Evolutionary conservation across 2,888 invertebrate species (phyloP), one percentile per base, ranked within the genome.

Genomic region (Sinotaia quadrata): DNA sequence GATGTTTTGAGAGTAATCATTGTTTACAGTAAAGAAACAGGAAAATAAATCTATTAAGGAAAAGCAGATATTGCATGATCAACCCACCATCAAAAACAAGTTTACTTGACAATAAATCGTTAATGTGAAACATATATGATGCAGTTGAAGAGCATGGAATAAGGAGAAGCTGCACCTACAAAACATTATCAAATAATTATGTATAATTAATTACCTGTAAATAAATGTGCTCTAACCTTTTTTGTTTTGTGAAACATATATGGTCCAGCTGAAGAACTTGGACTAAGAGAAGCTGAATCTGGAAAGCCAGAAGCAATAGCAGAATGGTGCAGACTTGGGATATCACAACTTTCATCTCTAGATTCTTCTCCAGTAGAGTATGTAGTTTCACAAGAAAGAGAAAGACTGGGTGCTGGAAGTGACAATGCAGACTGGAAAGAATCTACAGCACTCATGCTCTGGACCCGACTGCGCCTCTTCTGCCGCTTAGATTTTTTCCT

Each of bases 391-490:
- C 27, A 15, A 5, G 21, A 24, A 24, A 27, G 24, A 8, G 24
- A 47, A 47, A 24, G 21, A 8, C n/a, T 2, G 8, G 47, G 47
- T 15, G 47, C 18, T 1, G 18, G 8, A n/a, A n/a, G n/a, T 21
- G 21, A 21, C 15, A 21, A 24, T n/a, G 47, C 8, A n/a, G 27
- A 18, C 18, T 44, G 54, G 24, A 65, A 18, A 31, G 54, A 41
- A 41, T 65, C 65, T 4, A 44, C 27, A 31, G 69, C 73, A 47
- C 69, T 72, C 29, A 66, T 67, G 66, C 81, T 79, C 69, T 72
- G 79, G 7, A 76, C 77, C 29, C 81, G 81, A 52, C 82, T 78
- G 36, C 79, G 76, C 60, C 81, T 79, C 57, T 69, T 69, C 33
- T 68, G 27, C 7, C 65, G 54, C 56, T 65, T 65, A 1, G 27